Evolutionary conservation across 1,140 invertebrate species (phyloP).

Genomic region (Tetraneura akinire): DNA sequence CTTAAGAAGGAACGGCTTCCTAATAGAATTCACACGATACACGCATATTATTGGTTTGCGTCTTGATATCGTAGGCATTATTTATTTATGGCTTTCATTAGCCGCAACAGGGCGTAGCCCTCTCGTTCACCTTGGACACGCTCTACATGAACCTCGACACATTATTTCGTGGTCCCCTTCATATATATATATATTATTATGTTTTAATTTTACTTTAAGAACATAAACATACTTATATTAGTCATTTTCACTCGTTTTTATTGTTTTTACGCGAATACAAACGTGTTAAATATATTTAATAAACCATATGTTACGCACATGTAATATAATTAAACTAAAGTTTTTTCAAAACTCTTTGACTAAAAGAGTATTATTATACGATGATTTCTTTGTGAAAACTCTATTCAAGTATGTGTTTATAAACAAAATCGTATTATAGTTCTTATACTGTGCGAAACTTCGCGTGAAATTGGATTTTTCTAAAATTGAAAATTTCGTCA

Average conservation of each 20-base stretch:
- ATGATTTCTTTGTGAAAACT: no score
- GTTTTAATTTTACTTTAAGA: background rate
- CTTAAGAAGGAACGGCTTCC: no score
- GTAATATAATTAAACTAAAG: no score
- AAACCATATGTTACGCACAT: no score
- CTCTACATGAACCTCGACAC: constrained; percentile 49
- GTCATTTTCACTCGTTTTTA: no score
- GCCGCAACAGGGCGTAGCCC: constrained; percentile 46
- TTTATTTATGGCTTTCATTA: constrained; percentile 43
- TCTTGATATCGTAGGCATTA: background rate
- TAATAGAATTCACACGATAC: background rate
- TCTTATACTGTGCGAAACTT: background rate
- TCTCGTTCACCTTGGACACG: constrained; percentile 44
- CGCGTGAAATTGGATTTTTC: constrained; percentile 24
- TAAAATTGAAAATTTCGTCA: background rate
- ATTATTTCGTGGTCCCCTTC: constrained; percentile 44
- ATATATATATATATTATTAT: background rate
- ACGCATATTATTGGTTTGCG: background rate
- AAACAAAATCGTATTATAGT: no score
- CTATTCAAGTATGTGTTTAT: no score
- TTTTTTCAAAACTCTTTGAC: no score
- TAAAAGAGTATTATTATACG: no score
- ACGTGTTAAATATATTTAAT: no score
- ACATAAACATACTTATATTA: no score
- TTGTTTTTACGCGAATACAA: no score